Base-by-base conservation (phyloP, 1,140 invertebrate species). In the Tetramorium parvispinum region DNA sequence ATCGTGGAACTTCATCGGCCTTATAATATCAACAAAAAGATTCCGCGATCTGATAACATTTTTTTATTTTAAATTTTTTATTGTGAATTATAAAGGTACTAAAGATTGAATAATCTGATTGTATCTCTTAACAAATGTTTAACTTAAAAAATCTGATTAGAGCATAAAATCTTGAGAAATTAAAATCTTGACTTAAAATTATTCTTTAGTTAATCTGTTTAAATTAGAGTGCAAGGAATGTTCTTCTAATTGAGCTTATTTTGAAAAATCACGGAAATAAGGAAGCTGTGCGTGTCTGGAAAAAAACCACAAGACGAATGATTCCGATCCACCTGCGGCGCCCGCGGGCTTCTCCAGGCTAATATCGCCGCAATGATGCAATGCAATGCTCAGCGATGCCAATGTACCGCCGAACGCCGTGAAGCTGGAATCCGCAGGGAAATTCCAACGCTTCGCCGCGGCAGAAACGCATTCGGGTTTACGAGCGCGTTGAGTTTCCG, bases 401-500 rank as follows among this genome's bases (percentile, higher is more conserved):
- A 24, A 63, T 40, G 63, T 37, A 61, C 6, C 76, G 27, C 27
- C 59, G 43, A 65, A 37, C 61, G 46, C 13, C 49, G 43, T 16
- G 51, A n/a, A 65, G 73, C 16, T 27, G 82, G 88, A 87, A 90
- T 86, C 27, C n/a, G 16, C 86, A 7, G 21, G 2, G 16, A 37
- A 76, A 91, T 91, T 88, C 87, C 89, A 88, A 18, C 79, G 55
- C 63, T 68, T 61, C 21, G 73, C 32, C 57, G 11, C 40, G 21
- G 75, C 40, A 71, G 81, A 85, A 91, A 81, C 71, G 82, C 71
- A 78, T 49, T 70, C 53, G 61, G 18, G 49, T 91, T 90, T 91
- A 91, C 87, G 87, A 86, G 70, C 88, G 88, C 82, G 13, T 81
- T 63, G 55, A 18, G 68, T 78, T 91, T 89, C 82, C 85, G 87